Evolutionary conservation across 2,888 invertebrate species (phyloP).

Genomic region (Tenthredo distinguenda): DNA sequence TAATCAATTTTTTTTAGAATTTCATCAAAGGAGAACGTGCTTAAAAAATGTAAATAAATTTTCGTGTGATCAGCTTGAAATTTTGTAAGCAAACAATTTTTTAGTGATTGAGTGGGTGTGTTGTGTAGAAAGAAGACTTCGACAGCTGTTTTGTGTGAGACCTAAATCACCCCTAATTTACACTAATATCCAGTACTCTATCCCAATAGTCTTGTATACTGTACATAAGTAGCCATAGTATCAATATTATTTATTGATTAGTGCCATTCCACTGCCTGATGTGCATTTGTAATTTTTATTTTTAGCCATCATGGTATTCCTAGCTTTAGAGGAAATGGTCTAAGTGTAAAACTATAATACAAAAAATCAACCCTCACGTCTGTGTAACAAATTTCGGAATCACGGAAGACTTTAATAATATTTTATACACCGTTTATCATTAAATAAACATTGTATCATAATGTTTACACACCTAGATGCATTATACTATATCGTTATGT

Average conservation of each 20-base stretch:
- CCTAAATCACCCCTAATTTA: neutral
- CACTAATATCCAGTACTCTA: slow-evolving; percentile 46
- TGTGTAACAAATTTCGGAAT: neutral
- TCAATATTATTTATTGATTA: slow-evolving; percentile 52
- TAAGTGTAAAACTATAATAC: slow-evolving; percentile 24
- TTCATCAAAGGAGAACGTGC: neutral
- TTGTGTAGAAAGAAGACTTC: neutral
- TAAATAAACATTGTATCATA: neutral
- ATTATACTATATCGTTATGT: neutral
- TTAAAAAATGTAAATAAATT: slow-evolving; percentile 14
- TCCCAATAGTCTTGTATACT: slow-evolving; percentile 42
- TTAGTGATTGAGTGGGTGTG: neutral
- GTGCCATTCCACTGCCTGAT: slow-evolving; percentile 52
- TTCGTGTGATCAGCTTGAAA: neutral
- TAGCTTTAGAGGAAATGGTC: slow-evolving; percentile 31
- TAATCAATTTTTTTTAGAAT: neutral
- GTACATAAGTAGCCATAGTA: slow-evolving; percentile 44
- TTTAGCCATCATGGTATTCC: slow-evolving; percentile 40
- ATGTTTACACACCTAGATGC: neutral
- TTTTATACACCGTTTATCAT: slow-evolving; percentile 8
- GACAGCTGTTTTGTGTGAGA: neutral
- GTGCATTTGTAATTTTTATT: slow-evolving; percentile 27
- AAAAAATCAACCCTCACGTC: neutral
- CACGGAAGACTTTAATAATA: neutral
- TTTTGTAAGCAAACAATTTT: neutral